Percentiles rank a stretch among this genome's conserved stretches.
Evolutionary conservation across 2,888 invertebrate genomes (phyloP).

Genomic region (Drosophila bunnanda): DNA sequence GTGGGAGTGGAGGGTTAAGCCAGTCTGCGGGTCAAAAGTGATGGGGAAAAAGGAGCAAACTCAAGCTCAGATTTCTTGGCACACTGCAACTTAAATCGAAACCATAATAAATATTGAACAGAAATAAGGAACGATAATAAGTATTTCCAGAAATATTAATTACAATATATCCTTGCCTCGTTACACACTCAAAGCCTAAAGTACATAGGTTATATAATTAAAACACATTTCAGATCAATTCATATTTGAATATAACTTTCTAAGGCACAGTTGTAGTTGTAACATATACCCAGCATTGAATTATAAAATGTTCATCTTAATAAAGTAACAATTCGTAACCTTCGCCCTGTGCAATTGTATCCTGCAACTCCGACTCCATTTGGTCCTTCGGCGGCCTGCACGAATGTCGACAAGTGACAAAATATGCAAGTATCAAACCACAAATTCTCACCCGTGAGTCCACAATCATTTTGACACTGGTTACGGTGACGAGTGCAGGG

Average conservation of each 20-base stretch:
- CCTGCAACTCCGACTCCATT: constrained; percentile 11
- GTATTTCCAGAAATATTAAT: no score
- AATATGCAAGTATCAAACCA: constrained; percentile 80
- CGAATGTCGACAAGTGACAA: constrained; percentile 70
- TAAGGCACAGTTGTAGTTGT: no score
- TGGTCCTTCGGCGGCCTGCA: background rate
- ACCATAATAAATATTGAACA: background rate
- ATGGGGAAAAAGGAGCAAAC: background rate
- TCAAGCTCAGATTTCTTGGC: background rate
- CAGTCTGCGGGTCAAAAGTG: background rate
- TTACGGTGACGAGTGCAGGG: constrained; percentile 55
- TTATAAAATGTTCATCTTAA: background rate
- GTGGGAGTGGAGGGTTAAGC: constrained; percentile 23
- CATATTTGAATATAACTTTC: background rate
- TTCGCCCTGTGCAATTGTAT: background rate
- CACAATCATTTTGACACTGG: constrained; percentile 81
- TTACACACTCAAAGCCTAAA: background rate
- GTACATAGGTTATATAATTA: background rate
- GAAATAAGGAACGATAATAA: background rate
- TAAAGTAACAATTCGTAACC: background rate
- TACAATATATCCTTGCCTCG: no score
- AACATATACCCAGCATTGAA: no score
- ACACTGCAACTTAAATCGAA: constrained; percentile 1
- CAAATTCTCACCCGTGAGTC: constrained; percentile 80
- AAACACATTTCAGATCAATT: background rate